Conservation (phyloP, 2,113 vertebrate species). For the Canis aureus region DNA sequence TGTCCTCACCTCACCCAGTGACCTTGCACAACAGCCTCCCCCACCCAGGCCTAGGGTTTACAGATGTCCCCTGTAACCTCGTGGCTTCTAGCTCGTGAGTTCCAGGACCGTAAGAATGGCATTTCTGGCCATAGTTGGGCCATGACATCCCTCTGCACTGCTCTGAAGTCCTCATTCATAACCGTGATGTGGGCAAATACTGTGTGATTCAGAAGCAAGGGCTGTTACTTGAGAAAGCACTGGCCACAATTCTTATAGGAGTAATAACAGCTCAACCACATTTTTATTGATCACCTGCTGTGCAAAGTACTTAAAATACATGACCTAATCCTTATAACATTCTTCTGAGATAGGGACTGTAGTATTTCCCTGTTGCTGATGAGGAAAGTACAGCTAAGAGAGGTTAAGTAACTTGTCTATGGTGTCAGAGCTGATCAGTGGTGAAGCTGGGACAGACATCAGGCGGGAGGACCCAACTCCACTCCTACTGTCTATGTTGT, state of each 20-base stretch:
- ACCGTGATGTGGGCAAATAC: neutral
- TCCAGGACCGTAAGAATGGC: neutral
- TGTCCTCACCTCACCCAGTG: neutral
- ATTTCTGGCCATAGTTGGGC: neutral
- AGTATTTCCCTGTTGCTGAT: neutral
- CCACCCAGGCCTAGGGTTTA: neutral
- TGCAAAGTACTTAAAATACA: neutral
- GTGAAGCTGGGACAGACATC: neutral
- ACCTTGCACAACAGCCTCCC: neutral
- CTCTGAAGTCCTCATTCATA: neutral
- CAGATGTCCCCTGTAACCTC: neutral
- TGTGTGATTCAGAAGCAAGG: neutral
- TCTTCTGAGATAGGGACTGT: neutral
- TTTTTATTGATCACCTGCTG: constrained; percentile 32
- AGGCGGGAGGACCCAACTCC: neutral
- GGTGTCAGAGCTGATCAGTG: neutral
- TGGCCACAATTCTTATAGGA: neutral
- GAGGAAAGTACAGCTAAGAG: neutral
- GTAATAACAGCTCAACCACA: neutral
- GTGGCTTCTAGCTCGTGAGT: neutral
- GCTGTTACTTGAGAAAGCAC: neutral
- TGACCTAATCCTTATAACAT: neutral
- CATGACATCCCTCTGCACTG: too few relatives aligned
- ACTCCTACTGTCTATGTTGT: rapidly evolving
- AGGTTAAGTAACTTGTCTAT: neutral